Evolutionary conservation across 2,113 vertebrate species (phyloP).

Genomic region (Chloroceryle aenea): DNA sequence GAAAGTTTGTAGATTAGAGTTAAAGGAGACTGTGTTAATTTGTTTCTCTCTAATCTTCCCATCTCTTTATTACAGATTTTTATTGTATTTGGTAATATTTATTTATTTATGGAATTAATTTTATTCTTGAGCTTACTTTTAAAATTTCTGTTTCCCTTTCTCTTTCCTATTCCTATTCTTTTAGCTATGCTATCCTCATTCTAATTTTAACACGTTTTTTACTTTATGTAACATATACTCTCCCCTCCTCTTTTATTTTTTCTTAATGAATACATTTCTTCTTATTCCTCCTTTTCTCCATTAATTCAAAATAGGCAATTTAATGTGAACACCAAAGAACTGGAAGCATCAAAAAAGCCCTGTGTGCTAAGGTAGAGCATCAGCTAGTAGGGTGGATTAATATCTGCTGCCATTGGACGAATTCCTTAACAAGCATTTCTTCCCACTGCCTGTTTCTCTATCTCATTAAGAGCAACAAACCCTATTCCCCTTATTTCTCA

Average conservation of each 20-base stretch:
- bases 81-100: too few relatives aligned
- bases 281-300: not conserved
- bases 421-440: not conserved
- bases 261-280: not conserved
- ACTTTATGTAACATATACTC: not conserved
- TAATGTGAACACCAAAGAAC: not conserved
- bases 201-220: not conserved
- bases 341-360: not conserved
- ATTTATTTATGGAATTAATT: not conserved
- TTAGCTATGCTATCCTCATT: not conserved
- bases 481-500: not conserved
- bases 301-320: not conserved
- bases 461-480: not conserved
- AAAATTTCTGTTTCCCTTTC: not conserved
- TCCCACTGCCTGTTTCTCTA: not conserved
- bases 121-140: not conserved
- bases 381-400: not conserved
- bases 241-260: accelerated
- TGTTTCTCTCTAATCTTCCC: not conserved
- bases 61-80: not conserved
- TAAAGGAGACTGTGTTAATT: not conserved
- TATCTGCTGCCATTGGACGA: not conserved
- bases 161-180: not conserved
- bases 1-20: not conserved
- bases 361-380: not conserved